Base-by-base conservation (phyloP, 2,113 vertebrate genomes). In the Leptobrachium leishanense region DNA sequence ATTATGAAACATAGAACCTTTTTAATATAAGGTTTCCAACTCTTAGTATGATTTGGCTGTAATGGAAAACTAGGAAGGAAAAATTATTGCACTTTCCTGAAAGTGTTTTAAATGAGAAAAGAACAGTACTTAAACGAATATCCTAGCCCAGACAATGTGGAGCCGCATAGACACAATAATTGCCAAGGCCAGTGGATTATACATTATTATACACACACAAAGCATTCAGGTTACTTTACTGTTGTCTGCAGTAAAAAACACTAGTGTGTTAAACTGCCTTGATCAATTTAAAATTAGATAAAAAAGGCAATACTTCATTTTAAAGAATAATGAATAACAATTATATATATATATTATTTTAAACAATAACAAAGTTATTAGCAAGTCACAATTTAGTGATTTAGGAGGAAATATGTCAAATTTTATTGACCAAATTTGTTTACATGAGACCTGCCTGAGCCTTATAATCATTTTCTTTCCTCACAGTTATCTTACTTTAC, bases 141-240 rank as follows among this genome's bases (percentile, higher is more conserved):
- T 50, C 40, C 43, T 55, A 40, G 74, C 66, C 11, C 67, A 77
- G 75, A 77, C 75, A 77, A 39, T 40, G 11, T 68, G 75, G 67
- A 70, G 75, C 53, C 75, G 12, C 42, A 62, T 15, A 77, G 53
- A 69, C 69, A 72, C 53, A 62, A 62, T 62, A 40, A 15, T 13
- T 44, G 66, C 13, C 9, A 69, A 46, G 5, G 31, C 65, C 42
- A 62, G 41, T 77, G 59, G n/a, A 69, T 46, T 62, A 39, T 62
- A 69, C 11, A 44, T 70, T 69, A 43, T 3, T n/a, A 68, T 15
- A 31, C n/a, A 59, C 12, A 31, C n/a, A 64, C 62, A 64, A 50
- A 50, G 46, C 46, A 50, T 57, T 77, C 42, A 62, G 43, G 41
- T 20, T 15, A 5, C 41, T 70, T 40, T 77, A 69, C 41, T 40